A percentile compares a stretch with the other conserved stretches of the same genome.
phyloP scores from a whole-genome alignment of 2,888 invertebrate species.

The Metacarcinus magister region DNA sequence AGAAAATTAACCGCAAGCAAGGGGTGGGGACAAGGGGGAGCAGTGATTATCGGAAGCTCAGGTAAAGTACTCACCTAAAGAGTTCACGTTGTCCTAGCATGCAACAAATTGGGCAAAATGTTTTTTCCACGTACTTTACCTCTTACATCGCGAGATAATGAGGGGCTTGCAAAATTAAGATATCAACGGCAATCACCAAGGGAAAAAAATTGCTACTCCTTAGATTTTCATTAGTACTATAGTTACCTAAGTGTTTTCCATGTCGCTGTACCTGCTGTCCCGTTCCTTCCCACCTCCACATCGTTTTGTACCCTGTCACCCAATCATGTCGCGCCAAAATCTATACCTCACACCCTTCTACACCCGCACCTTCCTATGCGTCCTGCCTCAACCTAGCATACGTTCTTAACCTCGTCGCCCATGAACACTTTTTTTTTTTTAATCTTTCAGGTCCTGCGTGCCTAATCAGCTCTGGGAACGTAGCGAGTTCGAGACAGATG shows the following conservation, averaged over 20 bases:
- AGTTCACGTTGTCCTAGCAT: background rate
- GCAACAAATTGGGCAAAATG: background rate
- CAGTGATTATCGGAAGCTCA: slow-evolving; percentile 11
- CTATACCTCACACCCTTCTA: too few relatives aligned
- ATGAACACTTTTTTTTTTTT: background rate
- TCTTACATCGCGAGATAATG: background rate
- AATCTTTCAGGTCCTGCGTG: background rate
- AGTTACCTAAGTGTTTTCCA: background rate
- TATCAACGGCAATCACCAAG: background rate
- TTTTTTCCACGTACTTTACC: background rate
- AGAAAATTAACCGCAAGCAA: background rate
- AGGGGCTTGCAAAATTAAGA: background rate
- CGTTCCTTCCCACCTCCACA: background rate
- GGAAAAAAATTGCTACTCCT: background rate
- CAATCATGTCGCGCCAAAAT: too few relatives aligned
- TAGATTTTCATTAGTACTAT: background rate
- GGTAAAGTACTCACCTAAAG: slow-evolving; percentile 1
- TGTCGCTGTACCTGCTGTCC: background rate
- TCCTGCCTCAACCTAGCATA: background rate
- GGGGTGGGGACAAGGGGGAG: background rate
- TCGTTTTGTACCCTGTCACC: too few relatives aligned
- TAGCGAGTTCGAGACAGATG: background rate
- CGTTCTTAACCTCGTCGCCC: background rate
- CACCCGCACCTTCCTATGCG: background rate
- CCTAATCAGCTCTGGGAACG: slow-evolving; percentile 26